These are phyloP conservation scores for Mimas tiliae DNA, from an alignment of 2,888 invertebrate species.

Conservation along the genomic window DNA sequence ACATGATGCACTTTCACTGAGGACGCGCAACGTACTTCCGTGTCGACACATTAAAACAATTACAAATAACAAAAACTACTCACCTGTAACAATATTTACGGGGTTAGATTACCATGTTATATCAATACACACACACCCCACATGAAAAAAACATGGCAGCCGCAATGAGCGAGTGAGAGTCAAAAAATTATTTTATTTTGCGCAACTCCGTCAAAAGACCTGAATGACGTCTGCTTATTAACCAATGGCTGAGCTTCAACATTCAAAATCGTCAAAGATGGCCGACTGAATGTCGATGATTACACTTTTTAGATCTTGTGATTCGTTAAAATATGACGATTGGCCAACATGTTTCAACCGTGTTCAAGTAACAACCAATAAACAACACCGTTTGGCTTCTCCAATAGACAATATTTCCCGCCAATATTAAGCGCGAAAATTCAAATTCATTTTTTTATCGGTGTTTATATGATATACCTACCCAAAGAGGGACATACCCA, in stretches of 20 bases:
- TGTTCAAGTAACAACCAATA: conserved; percentile 52
- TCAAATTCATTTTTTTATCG: conserved; percentile 37
- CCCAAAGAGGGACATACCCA: too few relatives aligned
- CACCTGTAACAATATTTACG: conserved; percentile 76
- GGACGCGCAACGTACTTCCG: conserved; percentile 67
- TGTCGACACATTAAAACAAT: conserved; percentile 55
- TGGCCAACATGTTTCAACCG: conserved; percentile 51
- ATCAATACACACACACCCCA: conserved; percentile 86
- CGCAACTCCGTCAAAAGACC: conserved; percentile 80
- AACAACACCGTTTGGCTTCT: conserved; percentile 25
- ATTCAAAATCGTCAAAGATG: conserved; percentile 71
- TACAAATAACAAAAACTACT: conserved; percentile 58
- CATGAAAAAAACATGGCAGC: conserved; percentile 92
- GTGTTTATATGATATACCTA: too few relatives aligned
- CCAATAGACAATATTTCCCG: conserved; percentile 53
- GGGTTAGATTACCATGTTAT: conserved; percentile 79
- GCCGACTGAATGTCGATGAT: conserved; percentile 60
- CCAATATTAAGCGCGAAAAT: conserved; percentile 53
- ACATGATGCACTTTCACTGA: conserved; percentile 85
- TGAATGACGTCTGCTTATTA: conserved; percentile 69
- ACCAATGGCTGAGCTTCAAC: conserved; percentile 67
- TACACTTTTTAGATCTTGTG: conserved; percentile 50
- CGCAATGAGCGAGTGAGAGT: conserved; percentile 76
- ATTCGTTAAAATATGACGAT: conserved; percentile 64
- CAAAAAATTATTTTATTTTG: conserved; percentile 72